These are phyloP conservation scores for Acanthaster planci DNA, from an alignment of 35 echinoderm and acorn worm genomes.

Conservation along the genomic window DNA sequence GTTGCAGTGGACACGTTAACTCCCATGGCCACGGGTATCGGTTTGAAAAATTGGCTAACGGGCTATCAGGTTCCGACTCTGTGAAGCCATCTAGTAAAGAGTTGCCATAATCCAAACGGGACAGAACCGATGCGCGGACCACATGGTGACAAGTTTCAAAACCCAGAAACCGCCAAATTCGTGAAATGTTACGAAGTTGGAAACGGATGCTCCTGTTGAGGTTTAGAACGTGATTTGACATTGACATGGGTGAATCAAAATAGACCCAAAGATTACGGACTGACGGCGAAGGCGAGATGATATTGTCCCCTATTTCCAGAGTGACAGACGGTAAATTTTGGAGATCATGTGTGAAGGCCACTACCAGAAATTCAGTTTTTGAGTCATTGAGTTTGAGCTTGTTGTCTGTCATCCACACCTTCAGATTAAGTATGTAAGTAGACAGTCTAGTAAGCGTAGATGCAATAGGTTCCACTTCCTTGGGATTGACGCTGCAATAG, in stretches of 20 bases:
- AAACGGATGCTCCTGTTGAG: not conserved
- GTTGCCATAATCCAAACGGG: too few species aligned
- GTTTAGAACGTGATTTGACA: not conserved
- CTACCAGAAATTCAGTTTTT: constrained; percentile 18
- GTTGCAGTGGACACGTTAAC: too few species aligned
- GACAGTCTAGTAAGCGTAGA: not conserved
- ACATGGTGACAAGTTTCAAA: too few species aligned
- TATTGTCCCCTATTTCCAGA: not conserved
- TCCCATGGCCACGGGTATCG: too few species aligned
- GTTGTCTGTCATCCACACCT: too few species aligned
- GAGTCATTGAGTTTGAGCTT: constrained; percentile 18
- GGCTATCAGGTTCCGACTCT: too few species aligned
- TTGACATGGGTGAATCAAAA: constrained; percentile 21
- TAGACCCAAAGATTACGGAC: constrained; percentile 13
- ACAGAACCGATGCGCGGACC: too few species aligned
- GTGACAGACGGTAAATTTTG: not conserved
- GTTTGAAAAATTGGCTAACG: too few species aligned
- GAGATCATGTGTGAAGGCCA: not conserved
- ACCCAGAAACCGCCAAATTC: too few species aligned
- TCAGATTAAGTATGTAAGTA: not conserved
- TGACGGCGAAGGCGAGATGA: not conserved
- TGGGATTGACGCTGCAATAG: constrained; percentile 11
- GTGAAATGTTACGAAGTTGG: constrained; percentile 28
- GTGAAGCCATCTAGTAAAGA: too few species aligned
- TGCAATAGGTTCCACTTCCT: not conserved